Base-by-base conservation (phyloP, 2,113 vertebrate species). In the Euleptes europaea region DNA sequence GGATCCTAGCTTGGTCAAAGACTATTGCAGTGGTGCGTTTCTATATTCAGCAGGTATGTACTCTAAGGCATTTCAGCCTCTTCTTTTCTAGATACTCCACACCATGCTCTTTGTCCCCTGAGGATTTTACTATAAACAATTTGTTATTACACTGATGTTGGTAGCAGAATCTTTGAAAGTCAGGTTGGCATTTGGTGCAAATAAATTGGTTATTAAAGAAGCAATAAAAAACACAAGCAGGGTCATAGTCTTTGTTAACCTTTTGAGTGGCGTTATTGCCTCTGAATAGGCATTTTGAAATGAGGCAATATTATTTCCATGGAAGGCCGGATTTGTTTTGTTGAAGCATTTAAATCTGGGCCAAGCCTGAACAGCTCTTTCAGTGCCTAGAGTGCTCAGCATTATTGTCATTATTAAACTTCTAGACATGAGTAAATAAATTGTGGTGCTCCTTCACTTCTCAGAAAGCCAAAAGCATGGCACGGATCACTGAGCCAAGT, bases 401-500 rank as follows among this genome's bases (percentile, higher is more conserved):
- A 77, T 88, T 87, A 66, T 88, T 86, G 73, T 88, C 80, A 21
- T 89, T 82, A 77, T 77, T 89, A 88, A 88, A 72, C 35, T 88
- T 86, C 82, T 51, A 74, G 42, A 76, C 40, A 71, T 40, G 73
- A 73, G 83, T 65, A 85, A 93, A 81, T 93, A 92, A 92, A 84
- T 85, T 78, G 9, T 77, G 84, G 90, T 88, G 42, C 42, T 83
- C 15, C 54, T 85, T 91, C 73, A 73, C 84, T 79, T 86, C 92
- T 79, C 81, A 87, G 85, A 40, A 83, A 91, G 42, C 44, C 82
- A 88, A 78, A 88, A 78, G 80, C 44, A 86, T 60, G 73, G 78
- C 88, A 82, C 51, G 88, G 80, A 88, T 94, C 90, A 89, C 91
- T 93, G 93, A 84, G 42, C 83, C 84, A 83, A 31, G 38, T 8